Evolutionary conservation across 2,797 vertebrate species (phyloP), one percentile per base, ranked within the genome.

Genomic region (Melanotaenia parkinsoni): DNA sequence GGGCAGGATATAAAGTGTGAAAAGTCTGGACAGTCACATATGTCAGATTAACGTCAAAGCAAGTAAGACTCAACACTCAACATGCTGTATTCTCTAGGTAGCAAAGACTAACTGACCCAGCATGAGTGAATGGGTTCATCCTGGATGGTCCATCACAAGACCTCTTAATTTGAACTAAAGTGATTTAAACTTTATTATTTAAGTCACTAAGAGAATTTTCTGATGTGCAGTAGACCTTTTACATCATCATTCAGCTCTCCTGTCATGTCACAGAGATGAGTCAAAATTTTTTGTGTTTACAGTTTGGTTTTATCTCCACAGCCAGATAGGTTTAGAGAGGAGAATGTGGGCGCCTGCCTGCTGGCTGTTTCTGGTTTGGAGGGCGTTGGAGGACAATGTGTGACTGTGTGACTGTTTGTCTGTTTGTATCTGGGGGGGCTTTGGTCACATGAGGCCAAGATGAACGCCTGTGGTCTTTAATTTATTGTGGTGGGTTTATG

Each of bases 401-500:
- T 58, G 76, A 82, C 81, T 86, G 57, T 75, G 74, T 66, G 86
- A 72, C 86, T 58, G 77, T 87, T 77, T 86, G 83, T 81, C 72
- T 89, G 86, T 85, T 86, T 87, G 71, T 67, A 76, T 88, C 83
- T 76, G 74, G 77, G 81, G 75, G 85, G 76, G 43, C 47, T 74
- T 81, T 84, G 84, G 87, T 90, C 86, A 90, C 84, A 90, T 84
- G 83, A 85, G 76, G 88, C 81, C 82, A 82, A 78, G 80, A 88
- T 77, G 73, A 85, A 72, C 80, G 63, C 82, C 82, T 85, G 91
- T 81, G 85, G 89, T 89, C 80, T 89, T 86, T 90, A 87, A 92
- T 93, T 92, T 91, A 90, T 88, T 87, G 86, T 77, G 78, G 83
- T 69, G 80, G 84, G 84, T 87, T 88, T 89, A 77, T 90, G 83